Conservation (phyloP, 2,797 vertebrate genomes). For the Eurystomus glaucurus region DNA sequence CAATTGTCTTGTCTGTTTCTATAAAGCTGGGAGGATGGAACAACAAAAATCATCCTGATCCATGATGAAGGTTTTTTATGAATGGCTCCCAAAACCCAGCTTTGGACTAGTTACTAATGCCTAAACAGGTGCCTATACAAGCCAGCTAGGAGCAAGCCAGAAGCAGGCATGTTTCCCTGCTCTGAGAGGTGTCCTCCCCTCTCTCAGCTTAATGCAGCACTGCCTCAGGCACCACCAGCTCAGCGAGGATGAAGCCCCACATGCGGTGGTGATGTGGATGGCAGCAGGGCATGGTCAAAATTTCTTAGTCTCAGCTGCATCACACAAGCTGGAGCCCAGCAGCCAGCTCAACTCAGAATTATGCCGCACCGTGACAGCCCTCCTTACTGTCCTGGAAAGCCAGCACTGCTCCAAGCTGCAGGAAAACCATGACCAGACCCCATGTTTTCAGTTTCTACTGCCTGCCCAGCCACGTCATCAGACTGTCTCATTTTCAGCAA, state of each 20-base stretch:
- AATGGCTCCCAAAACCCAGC: neutral
- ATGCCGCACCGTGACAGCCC: rapidly evolving
- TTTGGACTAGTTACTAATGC: neutral
- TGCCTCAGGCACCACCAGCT: neutral
- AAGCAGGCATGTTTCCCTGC: neutral
- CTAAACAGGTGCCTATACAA: neutral
- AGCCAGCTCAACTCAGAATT: neutral
- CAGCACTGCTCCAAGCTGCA: neutral
- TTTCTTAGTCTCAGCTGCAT: neutral
- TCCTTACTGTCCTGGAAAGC: rapidly evolving
- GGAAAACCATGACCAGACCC: neutral
- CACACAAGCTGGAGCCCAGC: neutral
- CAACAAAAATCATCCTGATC: neutral
- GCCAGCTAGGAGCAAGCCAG: neutral
- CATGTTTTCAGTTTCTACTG: neutral
- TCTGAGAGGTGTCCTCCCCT: neutral
- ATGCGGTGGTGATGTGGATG: rapidly evolving
- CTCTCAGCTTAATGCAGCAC: neutral
- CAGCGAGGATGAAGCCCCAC: neutral
- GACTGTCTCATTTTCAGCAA: neutral
- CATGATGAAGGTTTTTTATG: neutral
- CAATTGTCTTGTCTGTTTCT: neutral
- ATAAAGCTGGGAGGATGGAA: neutral
- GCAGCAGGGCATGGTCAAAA: rapidly evolving
- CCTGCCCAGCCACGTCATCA: neutral